Conservation (phyloP, 2,797 vertebrate species). For the Malacoraja senta region DNA sequence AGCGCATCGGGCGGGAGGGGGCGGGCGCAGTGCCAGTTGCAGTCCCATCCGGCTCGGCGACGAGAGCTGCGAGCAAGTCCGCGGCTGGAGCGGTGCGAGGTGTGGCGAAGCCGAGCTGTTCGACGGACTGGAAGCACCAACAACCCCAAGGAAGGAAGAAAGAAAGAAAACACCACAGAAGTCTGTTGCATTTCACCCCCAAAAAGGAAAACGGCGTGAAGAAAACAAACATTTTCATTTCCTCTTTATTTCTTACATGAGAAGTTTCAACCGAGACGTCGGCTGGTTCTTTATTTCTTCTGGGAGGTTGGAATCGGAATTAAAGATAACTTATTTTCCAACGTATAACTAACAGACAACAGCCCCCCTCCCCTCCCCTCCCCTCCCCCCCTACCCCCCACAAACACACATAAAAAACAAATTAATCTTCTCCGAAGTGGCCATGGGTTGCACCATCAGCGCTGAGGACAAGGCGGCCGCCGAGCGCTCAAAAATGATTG, state of each 20-base stretch:
- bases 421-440: background rate
- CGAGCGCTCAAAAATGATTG: conserved; percentile 94
- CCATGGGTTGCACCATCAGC: conserved; percentile 94
- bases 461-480: conserved; percentile 92
- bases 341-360: no score
- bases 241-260: no score
- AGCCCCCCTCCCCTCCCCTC: no score
- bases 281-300: background rate
- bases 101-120: background rate
- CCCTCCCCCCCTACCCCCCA: no score
- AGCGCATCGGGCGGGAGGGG: no score
- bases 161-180: no score
- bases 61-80: background rate
- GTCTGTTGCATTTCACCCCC: background rate
- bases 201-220: background rate
- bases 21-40: background rate
- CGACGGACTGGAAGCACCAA: background rate
- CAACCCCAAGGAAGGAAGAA: background rate
- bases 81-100: background rate
- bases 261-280: background rate
- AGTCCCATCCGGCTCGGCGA: background rate
- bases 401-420: background rate
- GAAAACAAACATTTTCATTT: background rate
- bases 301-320: background rate
- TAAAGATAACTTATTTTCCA: background rate